These are phyloP conservation scores for Onychorhynchus coronatus DNA, from an alignment of 2,113 vertebrate genomes.

Conservation along the genomic window DNA sequence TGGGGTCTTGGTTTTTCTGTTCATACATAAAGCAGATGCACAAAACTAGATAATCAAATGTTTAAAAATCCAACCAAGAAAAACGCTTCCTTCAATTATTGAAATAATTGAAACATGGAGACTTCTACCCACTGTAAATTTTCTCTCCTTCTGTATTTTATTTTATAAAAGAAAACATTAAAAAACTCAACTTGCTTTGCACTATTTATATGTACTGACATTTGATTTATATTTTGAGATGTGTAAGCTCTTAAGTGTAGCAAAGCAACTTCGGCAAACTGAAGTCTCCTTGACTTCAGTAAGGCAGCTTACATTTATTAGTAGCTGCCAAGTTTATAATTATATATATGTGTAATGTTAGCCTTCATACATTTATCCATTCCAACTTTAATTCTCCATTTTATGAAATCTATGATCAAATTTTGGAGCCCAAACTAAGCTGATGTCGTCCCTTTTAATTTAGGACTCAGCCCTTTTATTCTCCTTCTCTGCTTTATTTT, in stretches of 20 bases:
- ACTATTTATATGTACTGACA: background rate
- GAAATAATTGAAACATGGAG: background rate
- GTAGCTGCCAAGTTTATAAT: slow-evolving; percentile 4
- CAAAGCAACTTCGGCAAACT: background rate
- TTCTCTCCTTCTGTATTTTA: background rate
- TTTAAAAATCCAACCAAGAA: background rate
- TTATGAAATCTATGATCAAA: slow-evolving; percentile 52
- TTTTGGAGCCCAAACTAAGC: slow-evolving; percentile 48
- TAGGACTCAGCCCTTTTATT: slow-evolving; percentile 58
- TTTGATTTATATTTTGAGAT: background rate
- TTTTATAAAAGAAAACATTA: background rate
- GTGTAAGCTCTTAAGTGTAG: background rate
- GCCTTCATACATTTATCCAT: background rate
- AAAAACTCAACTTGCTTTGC: background rate
- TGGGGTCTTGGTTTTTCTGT: background rate
- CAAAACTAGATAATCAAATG: background rate
- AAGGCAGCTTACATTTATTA: background rate
- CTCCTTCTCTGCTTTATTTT: slow-evolving; percentile 23
- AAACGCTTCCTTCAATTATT: background rate
- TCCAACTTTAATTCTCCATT: background rate
- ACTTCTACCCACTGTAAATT: background rate
- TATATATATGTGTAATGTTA: slow-evolving; percentile 17
- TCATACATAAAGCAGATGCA: background rate
- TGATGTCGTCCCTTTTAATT: slow-evolving; percentile 45
- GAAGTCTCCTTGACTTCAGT: background rate